Conservation (phyloP, 2,888 invertebrate species). For the Ommatoiulus sabulosus region DNA sequence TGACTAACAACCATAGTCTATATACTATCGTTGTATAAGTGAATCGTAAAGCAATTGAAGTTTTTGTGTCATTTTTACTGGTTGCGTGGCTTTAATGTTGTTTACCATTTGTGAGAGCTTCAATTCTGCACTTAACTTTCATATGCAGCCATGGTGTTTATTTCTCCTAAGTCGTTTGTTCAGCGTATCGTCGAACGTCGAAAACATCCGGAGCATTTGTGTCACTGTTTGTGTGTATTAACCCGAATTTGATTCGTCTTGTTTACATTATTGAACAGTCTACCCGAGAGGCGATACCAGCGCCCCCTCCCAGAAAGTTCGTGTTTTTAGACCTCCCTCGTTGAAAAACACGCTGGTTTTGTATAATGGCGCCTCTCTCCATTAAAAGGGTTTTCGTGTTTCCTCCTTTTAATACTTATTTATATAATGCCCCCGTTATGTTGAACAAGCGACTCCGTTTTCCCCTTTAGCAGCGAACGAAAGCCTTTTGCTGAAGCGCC, state of each 20-base stretch:
- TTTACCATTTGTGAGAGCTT: no score
- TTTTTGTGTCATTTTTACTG: no score
- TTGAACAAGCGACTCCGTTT: background rate
- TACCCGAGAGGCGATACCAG: background rate
- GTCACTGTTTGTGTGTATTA: conserved; percentile 12
- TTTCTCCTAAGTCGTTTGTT: background rate
- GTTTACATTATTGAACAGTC: background rate
- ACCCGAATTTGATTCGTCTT: background rate
- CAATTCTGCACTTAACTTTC: no score
- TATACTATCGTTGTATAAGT: no score
- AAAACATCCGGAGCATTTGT: background rate
- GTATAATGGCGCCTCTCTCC: conserved; percentile 9
- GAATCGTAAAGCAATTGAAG: no score
- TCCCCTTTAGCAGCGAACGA: background rate
- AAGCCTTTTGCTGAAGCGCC: background rate
- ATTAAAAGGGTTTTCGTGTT: conserved; percentile 18
- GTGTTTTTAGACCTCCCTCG: background rate
- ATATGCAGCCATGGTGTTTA: background rate
- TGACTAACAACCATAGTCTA: no score
- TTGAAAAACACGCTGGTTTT: background rate
- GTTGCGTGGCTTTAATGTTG: no score
- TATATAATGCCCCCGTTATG: conserved; percentile 4
- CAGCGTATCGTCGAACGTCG: background rate
- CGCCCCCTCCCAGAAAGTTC: background rate
- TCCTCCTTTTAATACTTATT: conserved; percentile 34